Evolutionary conservation across 2,888 invertebrate genomes (phyloP), one percentile per base, ranked within the genome.

Genomic region (Lucinisca nassula): DNA sequence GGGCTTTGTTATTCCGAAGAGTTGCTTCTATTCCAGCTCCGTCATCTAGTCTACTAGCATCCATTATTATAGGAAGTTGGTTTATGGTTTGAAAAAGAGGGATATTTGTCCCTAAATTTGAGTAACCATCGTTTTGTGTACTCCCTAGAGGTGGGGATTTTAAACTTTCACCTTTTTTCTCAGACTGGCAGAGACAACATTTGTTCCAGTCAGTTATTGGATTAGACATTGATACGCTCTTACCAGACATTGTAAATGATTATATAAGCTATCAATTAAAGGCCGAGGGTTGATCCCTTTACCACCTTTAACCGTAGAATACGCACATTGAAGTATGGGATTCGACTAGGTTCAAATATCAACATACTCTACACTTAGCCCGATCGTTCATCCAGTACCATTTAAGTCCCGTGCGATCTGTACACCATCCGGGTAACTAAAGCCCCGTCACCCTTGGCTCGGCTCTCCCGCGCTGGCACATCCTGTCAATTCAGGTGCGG

Each of bases 1-100:
- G 76, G 70, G 91, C 89, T n/a, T 84, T 40, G n/a, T 85, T 89
- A 12, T 49, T 58, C 75, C 80, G 79, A 77, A 88, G 67, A 45
- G 89, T 88, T 78, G 70, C 75, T 81, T 88, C 90, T 61, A 90
- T 87, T n/a, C 90, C 85, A 85, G 51, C 76, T 51, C 88, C 87
- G 55, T 92, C 86, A 75, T 88, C 84, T 78, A 90, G 75, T 74
- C 90, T 80, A 12, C 24, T 38, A 21, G 82, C 79, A 72, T 90
- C 79, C 0, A 89, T 79, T n/a, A 67, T 55, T n/a, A 92, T 75
- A 12, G 87, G 84, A 8, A 90, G 61, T 37, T 72, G 72, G 35
- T 80, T 87, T 30, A 80, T 76, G 4, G 40, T 67, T 70, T 80
- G 55, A 77, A 87, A 84, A 6, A 72, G 76, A 35, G 87, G 80